Conservation (phyloP, 1,140 invertebrate species). For the Drosophila bifasciata region DNA sequence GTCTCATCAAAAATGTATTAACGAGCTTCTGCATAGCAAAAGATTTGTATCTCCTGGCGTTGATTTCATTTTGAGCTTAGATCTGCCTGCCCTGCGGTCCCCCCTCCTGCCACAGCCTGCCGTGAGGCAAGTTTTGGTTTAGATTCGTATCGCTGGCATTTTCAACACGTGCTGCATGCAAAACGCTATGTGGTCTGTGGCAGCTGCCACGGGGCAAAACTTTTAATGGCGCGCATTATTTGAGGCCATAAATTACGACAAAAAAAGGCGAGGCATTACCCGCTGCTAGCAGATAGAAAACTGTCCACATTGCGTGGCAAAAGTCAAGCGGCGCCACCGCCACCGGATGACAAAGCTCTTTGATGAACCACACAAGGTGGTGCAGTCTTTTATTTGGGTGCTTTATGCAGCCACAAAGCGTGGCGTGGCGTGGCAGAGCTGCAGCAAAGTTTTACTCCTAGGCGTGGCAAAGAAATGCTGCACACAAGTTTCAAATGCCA, state of each 20-base stretch:
- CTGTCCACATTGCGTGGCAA: slow-evolving; percentile 61
- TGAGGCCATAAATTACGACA: slow-evolving; percentile 75
- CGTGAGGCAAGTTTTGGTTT: slow-evolving; percentile 55
- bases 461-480: slow-evolving; percentile 52
- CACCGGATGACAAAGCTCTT: slow-evolving; percentile 39
- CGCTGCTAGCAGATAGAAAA: slow-evolving; percentile 61
- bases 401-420: slow-evolving; percentile 10
- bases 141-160: slow-evolving; percentile 72
- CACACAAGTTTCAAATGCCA: slow-evolving; percentile 74
- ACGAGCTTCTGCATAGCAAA: slow-evolving; percentile 78
- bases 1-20: slow-evolving; percentile 82
- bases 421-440: slow-evolving; percentile 47
- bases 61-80: slow-evolving; percentile 76
- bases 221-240: slow-evolving; percentile 82
- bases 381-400: slow-evolving; percentile 34
- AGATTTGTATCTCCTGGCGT: slow-evolving; percentile 80
- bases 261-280: slow-evolving; percentile 56
- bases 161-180: slow-evolving; percentile 81
- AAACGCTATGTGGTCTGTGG: slow-evolving; percentile 50
- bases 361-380: slow-evolving; percentile 45
- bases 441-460: slow-evolving; percentile 69
- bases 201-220: slow-evolving; percentile 61
- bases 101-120: neutral
- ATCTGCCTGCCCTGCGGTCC: neutral
- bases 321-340: slow-evolving; percentile 55